Base-by-base conservation (phyloP, 1,140 invertebrate species). In the Drosophila nigrodunni region DNA sequence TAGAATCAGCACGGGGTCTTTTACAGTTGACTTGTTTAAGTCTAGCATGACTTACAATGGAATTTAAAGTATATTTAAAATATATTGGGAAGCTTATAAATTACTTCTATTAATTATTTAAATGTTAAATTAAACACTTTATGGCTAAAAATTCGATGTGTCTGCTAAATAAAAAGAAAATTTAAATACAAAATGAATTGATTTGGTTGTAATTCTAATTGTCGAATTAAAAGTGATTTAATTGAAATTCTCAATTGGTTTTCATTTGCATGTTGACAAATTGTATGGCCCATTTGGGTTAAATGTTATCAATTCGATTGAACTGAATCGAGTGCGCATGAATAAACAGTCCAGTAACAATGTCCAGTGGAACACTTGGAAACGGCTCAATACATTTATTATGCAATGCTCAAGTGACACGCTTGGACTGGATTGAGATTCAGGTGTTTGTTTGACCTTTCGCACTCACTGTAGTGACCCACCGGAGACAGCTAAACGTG, bases 241-340 rank as follows among this genome's bases (percentile, higher is more conserved):
- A 72, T 73, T 54, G 58, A 13, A 67, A 57, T 46, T 61, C 39
- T 57, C 35, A 44, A 34, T 55, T 67, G 54, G 61, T 69, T 54
- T 47, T 43, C 34, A 87, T 87, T 86, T 73, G 68, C 82, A 82
- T 87, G 47, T 11, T 15, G 52, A 68, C 74, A 77, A 64, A 55
- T 67, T 72, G 44, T 57, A 18, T 57, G 21, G 37, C 30, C 47
- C 67, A 57, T 74, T 77, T 62, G 35, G 37, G 55, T 21, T 52
- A 47, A 64, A 78, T 69, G 46, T 47, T 59, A 44, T 77, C 66
- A 49, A 67, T 35, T 71, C 62, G 69, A 77, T 65, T 77, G 58
- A 59, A 30, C 52, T 39, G 52, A 59, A 30, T 49, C 34, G 52
- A 79, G 61, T 34, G 30, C 50, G 62, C 76, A 87, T 88, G 59